Percentiles rank a stretch among this genome's conserved stretches.
phyloP scores from a whole-genome alignment of 1,140 invertebrate genomes.

The Metopolophium dirhodum region DNA sequence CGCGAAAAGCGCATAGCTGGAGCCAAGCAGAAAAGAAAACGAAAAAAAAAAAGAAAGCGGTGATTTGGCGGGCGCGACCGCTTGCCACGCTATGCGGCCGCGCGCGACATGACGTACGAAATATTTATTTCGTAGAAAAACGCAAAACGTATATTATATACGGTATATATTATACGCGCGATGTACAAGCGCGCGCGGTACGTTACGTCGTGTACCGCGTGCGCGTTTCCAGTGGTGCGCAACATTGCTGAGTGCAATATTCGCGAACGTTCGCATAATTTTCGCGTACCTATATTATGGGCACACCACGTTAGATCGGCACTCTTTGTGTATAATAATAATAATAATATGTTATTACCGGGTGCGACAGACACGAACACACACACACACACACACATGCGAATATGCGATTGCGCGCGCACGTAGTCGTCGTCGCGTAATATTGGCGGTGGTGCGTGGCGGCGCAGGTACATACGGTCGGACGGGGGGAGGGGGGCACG shows the following conservation, averaged over 20 bases:
- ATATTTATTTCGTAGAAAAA: no score
- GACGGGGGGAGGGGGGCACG: neutral
- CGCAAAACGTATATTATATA: no score
- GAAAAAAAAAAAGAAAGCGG: neutral
- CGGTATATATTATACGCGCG: no score
- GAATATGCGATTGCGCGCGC: neutral
- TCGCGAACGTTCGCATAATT: neutral
- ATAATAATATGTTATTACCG: slow-evolving; percentile 8
- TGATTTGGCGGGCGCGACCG: neutral
- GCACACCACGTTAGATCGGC: neutral
- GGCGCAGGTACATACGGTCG: neutral
- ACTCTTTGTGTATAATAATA: neutral
- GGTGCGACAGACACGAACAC: neutral
- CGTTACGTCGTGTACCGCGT: neutral
- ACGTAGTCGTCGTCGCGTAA: neutral
- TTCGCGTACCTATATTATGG: neutral
- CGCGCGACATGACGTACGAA: no score
- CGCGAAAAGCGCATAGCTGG: neutral
- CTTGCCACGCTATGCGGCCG: no score
- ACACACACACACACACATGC: neutral
- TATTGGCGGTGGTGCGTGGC: neutral
- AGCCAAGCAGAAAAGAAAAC: neutral
- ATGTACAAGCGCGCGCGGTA: neutral
- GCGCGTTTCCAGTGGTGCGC: neutral
- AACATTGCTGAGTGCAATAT: neutral